Evolutionary conservation across 2,113 vertebrate species (phyloP).

Genomic region (Gulo gulo): DNA sequence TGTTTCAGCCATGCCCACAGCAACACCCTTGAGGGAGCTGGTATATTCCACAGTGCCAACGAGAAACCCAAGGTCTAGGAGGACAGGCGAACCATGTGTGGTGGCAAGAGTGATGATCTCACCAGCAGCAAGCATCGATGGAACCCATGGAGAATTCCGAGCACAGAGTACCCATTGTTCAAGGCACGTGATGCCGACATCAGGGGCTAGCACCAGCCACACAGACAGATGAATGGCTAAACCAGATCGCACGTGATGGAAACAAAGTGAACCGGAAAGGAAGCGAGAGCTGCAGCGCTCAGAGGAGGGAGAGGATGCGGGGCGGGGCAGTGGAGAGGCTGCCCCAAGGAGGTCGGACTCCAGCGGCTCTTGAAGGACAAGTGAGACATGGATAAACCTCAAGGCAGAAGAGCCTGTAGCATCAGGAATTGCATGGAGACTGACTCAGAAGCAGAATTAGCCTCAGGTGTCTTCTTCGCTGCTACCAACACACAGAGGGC

Average conservation of each 20-base stretch:
- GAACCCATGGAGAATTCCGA: not conserved
- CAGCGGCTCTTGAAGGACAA: not conserved
- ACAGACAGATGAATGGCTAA: not conserved
- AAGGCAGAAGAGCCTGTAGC: not conserved
- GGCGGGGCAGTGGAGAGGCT: not conserved
- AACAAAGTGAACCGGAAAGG: rapidly evolving
- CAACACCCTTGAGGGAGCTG: not conserved
- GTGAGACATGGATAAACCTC: not conserved
- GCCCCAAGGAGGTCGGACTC: not conserved
- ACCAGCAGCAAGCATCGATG: not conserved
- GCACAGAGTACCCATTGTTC: not conserved
- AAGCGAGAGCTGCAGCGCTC: not conserved
- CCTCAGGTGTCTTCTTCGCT: not conserved
- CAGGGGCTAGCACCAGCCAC: not conserved
- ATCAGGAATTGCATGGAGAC: not conserved
- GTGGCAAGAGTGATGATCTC: not conserved
- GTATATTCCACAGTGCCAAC: not conserved
- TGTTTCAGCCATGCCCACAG: not conserved
- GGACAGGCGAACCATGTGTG: too few relatives aligned
- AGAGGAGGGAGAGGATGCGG: not conserved
- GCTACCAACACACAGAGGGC: not conserved
- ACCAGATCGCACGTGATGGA: not conserved
- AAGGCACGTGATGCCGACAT: rapidly evolving
- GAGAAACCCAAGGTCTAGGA: not conserved
- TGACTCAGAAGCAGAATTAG: not conserved